Conservation (phyloP, 2,888 invertebrate species). For the Drosophila trichaetosa region DNA sequence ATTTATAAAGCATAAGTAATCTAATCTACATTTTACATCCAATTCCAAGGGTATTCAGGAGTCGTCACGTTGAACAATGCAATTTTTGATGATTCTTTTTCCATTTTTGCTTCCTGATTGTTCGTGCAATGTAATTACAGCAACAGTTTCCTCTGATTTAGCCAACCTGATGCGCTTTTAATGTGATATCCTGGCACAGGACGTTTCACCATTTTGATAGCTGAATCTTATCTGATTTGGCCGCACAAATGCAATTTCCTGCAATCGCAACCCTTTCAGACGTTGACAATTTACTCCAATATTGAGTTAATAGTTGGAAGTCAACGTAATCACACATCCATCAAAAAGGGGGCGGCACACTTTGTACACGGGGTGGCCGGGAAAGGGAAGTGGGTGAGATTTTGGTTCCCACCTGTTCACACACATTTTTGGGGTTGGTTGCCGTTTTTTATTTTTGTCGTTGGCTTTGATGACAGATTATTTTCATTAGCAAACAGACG, state of each 20-base stretch:
- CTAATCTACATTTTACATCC: background rate
- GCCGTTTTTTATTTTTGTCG: conserved; percentile 6
- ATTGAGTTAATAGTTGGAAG: conserved; percentile 81
- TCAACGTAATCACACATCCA: conserved; percentile 54
- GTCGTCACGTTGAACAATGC: background rate
- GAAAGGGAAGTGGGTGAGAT: background rate
- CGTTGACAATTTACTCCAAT: conserved; percentile 67
- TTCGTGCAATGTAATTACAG: conserved; percentile 72
- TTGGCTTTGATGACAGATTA: conserved; percentile 83
- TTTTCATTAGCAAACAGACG: conserved; percentile 77
- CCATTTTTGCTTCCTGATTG: conserved; percentile 27
- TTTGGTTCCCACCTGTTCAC: conserved; percentile 70
- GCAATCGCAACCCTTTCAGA: conserved; percentile 66
- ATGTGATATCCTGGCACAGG: conserved; percentile 69
- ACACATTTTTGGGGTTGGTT: conserved; percentile 35
- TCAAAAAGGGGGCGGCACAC: conserved; percentile 10
- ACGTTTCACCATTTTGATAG: conserved; percentile 14
- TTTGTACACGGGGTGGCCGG: background rate
- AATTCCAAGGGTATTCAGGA: background rate
- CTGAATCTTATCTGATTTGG: conserved; percentile 72
- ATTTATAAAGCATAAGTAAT: background rate
- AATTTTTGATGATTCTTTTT: conserved; percentile 6
- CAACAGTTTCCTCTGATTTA: conserved; percentile 64
- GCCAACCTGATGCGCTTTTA: conserved; percentile 73
- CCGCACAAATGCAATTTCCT: conserved; percentile 80